Base-by-base conservation (phyloP, 2,888 invertebrate genomes). In the Drosophila quinaria region DNA sequence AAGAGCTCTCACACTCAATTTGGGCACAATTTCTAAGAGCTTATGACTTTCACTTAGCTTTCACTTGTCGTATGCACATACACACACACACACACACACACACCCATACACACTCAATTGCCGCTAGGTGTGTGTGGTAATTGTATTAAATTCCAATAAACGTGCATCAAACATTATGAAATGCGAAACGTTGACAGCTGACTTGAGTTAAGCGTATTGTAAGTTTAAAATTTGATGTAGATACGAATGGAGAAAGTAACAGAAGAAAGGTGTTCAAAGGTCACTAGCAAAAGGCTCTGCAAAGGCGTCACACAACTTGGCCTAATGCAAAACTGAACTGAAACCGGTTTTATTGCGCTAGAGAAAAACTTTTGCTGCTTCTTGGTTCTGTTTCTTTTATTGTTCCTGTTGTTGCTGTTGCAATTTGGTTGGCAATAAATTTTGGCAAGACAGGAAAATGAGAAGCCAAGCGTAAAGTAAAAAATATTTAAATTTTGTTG, bases 61-160 rank as follows among this genome's bases (percentile, higher is more conserved):
- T 72, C 69, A 67, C 60, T 72, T 72, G 46, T 42, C 70, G 58
- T 47, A 64, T 59, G 51, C 37, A 60, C 60, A 58, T 2, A 39
- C 35, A 39, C 41, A 61, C 51, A 35, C 39, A 19, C 51, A 11
- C 47, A 33, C 44, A 19, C 22, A 3, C 25, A 25, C 6, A 25
- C 25, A 25, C 25, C 6, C 25, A 25, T 4, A 44, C 25, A 19
- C 8, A 11, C 13, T 10, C 39, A 47, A 29, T 13, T 58, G 60
- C 62, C 60, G 29, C 50, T 51, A 63, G 66, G 54, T 68, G 47
- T 41, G 41, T 70, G 55, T 52, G 80, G 71, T 76, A 81, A 84
- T 87, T 87, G 87, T 87, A 87, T 84, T 87, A 81, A 81, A 87
- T 81, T 87, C 84, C 87, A 84, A 84, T 81, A 84, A 84, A 75